These are phyloP conservation scores for Eriocheir sinensis DNA, from an alignment of 1,140 invertebrate genomes.

Conservation along the genomic window DNA sequence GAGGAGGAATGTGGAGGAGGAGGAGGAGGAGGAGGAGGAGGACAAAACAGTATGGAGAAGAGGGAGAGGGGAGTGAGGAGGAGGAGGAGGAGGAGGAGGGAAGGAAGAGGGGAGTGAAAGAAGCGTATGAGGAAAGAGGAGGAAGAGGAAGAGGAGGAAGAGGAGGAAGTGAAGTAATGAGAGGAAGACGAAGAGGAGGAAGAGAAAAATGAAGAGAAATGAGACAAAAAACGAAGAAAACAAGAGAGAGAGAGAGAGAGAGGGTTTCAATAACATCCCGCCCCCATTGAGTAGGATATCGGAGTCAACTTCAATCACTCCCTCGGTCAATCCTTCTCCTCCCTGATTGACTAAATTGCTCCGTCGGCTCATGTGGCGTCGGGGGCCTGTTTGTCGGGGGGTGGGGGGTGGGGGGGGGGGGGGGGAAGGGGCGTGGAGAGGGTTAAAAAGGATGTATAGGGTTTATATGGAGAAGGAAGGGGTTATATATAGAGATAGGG, in stretches of 20 bases:
- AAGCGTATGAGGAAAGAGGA: neutral
- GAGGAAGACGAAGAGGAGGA: neutral
- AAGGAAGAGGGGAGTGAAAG: neutral
- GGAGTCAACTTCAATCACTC: conserved; percentile 71
- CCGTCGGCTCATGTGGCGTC: conserved; percentile 53
- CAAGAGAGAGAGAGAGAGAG: conserved; percentile 9
- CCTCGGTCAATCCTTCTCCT: conserved; percentile 59
- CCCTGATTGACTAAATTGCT: conserved; percentile 69
- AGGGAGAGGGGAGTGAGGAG: too few relatives aligned
- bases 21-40: too few relatives aligned
- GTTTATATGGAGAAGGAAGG: too few relatives aligned
- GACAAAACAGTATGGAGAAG: too few relatives aligned
- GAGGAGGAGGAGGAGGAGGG: neutral
- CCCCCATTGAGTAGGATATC: conserved; percentile 67
- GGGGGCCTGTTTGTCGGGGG: conserved; percentile 1
- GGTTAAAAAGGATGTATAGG: too few relatives aligned
- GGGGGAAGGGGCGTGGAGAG: neutral
- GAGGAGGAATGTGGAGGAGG: neutral
- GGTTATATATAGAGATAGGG: neutral
- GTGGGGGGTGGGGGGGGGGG: neutral
- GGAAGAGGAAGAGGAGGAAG: too few relatives aligned
- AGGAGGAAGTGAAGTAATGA: too few relatives aligned
- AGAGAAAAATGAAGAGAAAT: neutral
- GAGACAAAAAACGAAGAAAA: neutral
- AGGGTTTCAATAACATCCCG: conserved; percentile 65